Conservation (phyloP, 2,797 vertebrate species). For the Tauraco hartlaubi region DNA sequence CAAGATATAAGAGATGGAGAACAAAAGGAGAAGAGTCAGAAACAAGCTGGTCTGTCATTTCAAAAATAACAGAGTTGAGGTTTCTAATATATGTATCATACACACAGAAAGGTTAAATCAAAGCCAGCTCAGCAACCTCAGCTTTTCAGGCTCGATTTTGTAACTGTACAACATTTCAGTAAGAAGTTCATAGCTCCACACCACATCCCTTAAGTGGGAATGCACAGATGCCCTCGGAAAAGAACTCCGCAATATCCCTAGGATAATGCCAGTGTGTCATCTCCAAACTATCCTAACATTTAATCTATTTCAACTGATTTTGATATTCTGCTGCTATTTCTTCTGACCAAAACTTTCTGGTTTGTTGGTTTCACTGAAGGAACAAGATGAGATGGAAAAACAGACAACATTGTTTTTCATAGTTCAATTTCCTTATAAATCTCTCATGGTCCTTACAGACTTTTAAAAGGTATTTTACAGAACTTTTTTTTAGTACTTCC, state of each 20-base stretch:
- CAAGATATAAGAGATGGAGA: not conserved
- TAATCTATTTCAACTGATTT: not conserved
- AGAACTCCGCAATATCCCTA: fast-evolving
- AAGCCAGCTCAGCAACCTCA: not conserved
- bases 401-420: not conserved
- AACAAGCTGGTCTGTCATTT: not conserved
- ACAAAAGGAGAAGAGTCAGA: not conserved
- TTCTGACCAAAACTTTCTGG: not conserved
- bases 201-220: not conserved
- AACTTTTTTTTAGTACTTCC: not conserved
- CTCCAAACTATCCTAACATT: not conserved
- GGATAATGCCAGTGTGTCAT: not conserved
- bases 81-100: not conserved
- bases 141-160: not conserved
- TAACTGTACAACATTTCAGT: not conserved
- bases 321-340: not conserved
- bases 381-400: not conserved
- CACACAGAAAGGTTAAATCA: not conserved
- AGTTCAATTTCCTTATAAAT: not conserved
- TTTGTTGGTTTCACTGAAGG: not conserved
- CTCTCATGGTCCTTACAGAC: not conserved
- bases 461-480: not conserved
- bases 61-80: not conserved
- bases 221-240: not conserved
- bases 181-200: not conserved